phyloP scores from a whole-genome alignment of 2,113 vertebrate species.

The Ciconia maguari region DNA sequence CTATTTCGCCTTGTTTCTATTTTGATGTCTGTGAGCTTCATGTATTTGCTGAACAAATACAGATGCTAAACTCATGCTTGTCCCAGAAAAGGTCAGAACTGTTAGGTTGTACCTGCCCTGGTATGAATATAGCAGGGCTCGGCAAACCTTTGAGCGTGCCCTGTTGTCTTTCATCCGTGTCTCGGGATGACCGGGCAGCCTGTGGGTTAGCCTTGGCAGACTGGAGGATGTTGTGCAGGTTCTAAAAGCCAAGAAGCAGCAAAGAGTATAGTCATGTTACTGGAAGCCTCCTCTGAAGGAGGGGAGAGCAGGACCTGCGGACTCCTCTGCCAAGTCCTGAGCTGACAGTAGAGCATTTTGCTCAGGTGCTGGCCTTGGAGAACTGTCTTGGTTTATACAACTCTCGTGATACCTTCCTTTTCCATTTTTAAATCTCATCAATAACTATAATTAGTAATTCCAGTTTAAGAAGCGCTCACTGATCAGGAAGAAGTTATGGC shows the following conservation, averaged over 20 bases:
- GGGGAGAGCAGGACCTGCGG: not conserved
- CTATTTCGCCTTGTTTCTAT: rapidly evolving
- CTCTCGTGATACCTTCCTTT: not conserved
- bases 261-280: not conserved
- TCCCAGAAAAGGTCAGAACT: not conserved
- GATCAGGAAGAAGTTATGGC: rapidly evolving
- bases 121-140: not conserved
- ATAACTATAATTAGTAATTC: not conserved
- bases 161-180: not conserved
- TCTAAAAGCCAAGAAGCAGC: not conserved
- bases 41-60: not conserved
- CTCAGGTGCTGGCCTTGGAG: not conserved
- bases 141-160: not conserved
- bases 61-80: not conserved
- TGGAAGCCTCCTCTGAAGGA: not conserved
- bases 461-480: not conserved
- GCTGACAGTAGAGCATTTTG: not conserved
- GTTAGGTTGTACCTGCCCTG: not conserved
- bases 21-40: not conserved
- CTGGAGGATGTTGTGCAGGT: not conserved
- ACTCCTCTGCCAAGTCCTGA: not conserved
- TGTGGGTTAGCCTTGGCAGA: not conserved
- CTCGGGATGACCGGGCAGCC: not conserved
- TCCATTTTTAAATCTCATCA: not conserved
- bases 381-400: not conserved